A percentile compares a stretch with the other conserved stretches of the same genome.
Evolutionary conservation across 2,113 vertebrate genomes (phyloP).

Genomic region (Sciurus niger): DNA sequence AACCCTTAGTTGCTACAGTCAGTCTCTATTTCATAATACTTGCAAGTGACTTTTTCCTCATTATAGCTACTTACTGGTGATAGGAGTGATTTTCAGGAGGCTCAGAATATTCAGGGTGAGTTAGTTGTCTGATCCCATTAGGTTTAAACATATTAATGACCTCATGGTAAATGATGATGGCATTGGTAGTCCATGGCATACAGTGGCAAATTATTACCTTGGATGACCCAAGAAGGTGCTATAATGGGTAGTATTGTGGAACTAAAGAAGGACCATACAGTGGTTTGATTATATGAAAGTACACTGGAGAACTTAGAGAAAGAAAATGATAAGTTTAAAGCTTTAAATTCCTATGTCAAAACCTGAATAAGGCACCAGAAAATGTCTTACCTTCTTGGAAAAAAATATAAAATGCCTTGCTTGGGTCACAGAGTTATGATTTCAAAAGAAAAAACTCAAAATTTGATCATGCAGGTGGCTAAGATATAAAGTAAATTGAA

Average conservation of each 20-base stretch:
- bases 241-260: not conserved
- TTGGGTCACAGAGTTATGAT: not conserved
- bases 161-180: not conserved
- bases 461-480: not conserved
- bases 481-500: not conserved
- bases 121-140: not conserved
- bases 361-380: not conserved
- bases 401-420: not conserved
- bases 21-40: not conserved
- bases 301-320: not conserved
- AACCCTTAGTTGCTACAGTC: not conserved
- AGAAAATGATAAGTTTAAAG: not conserved
- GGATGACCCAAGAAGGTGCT: not conserved
- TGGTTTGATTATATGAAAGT: not conserved
- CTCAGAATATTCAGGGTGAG: not conserved
- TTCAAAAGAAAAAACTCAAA: not conserved
- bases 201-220: not conserved
- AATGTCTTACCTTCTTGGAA: not conserved
- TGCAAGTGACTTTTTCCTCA: conserved; percentile 23
- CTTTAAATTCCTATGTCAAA: not conserved
- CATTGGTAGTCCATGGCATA: not conserved
- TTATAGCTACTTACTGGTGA: not conserved
- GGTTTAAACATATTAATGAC: not conserved
- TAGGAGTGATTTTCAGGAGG: not conserved
- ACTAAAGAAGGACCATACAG: not conserved